Conservation (phyloP, 2,113 vertebrate genomes). For the Vanacampus margaritifer region DNA sequence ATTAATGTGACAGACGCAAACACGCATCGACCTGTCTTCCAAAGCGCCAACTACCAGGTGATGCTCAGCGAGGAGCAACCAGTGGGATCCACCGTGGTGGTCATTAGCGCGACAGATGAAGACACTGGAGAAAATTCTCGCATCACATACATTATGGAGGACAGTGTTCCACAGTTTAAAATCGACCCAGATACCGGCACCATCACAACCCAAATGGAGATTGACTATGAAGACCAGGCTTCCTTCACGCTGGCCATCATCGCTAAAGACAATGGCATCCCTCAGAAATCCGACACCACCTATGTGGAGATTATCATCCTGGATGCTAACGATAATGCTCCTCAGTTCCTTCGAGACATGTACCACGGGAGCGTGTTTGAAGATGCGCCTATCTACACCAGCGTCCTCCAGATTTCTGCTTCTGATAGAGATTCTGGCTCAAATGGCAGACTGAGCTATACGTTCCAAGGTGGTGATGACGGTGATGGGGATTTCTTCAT, state of each 20-base stretch:
- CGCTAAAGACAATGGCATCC: slow-evolving; percentile 91
- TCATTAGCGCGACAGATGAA: slow-evolving; percentile 88
- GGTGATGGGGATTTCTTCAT: slow-evolving; percentile 93
- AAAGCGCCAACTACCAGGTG: slow-evolving; percentile 88
- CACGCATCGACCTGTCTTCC: slow-evolving; percentile 93
- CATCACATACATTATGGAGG: slow-evolving; percentile 90
- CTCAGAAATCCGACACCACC: slow-evolving; percentile 91
- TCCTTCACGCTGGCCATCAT: slow-evolving; percentile 91
- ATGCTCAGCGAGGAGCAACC: slow-evolving; percentile 84
- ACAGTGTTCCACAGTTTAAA: slow-evolving; percentile 89
- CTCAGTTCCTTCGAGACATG: slow-evolving; percentile 83
- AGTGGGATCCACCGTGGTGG: slow-evolving; percentile 82
- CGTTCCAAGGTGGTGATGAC: slow-evolving; percentile 87
- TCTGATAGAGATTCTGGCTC: slow-evolving; percentile 85
- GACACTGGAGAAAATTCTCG: slow-evolving; percentile 93
- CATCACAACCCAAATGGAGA: slow-evolving; percentile 85
- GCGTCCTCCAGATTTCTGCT: slow-evolving; percentile 91
- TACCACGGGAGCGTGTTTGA: slow-evolving; percentile 88
- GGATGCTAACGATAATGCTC: slow-evolving; percentile 89
- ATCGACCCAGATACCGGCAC: slow-evolving; percentile 87
- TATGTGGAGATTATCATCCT: slow-evolving; percentile 90
- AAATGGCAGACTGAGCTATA: slow-evolving; percentile 88
- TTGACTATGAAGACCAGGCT: slow-evolving; percentile 92
- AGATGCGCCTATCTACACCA: slow-evolving; percentile 83
- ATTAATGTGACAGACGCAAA: slow-evolving; percentile 96